Evolutionary conservation across 1,140 invertebrate species (phyloP).

Genomic region (Gryllus bimaculatus): DNA sequence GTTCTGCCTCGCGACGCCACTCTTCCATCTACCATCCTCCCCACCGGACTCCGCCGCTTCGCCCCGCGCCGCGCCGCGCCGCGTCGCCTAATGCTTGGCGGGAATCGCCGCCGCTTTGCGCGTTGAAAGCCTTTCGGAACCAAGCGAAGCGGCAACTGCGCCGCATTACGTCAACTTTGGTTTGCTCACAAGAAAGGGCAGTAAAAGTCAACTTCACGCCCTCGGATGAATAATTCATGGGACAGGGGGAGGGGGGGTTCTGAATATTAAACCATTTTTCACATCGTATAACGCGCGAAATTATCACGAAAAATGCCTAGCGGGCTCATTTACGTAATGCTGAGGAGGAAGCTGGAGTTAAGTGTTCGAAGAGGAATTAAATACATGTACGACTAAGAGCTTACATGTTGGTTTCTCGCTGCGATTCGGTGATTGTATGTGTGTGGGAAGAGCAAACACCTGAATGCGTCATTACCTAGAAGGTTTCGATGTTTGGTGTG

Average conservation of each 20-base stretch:
- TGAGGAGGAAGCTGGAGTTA: neutral
- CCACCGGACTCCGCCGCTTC: no score
- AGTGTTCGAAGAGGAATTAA: neutral
- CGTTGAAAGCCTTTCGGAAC: no score
- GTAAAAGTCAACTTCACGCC: constrained; percentile 3
- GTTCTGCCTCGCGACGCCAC: no score
- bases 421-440: no score
- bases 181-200: neutral
- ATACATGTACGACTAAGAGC: neutral
- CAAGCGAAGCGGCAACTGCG: neutral
- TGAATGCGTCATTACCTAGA: no score
- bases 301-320: neutral
- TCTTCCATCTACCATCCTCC: no score
- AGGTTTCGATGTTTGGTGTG: no score
- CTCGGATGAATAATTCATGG: neutral
- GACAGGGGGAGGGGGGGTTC: neutral
- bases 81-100: no score
- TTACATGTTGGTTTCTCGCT: no score
- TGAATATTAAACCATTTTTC: neutral
- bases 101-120: no score
- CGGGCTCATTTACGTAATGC: neutral
- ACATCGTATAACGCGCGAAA: neutral
- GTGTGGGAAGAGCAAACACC: no score
- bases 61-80: no score
- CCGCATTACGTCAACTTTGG: neutral